These are phyloP conservation scores for Strix aluco DNA, from an alignment of 2,113 vertebrate genomes.

Conservation along the genomic window DNA sequence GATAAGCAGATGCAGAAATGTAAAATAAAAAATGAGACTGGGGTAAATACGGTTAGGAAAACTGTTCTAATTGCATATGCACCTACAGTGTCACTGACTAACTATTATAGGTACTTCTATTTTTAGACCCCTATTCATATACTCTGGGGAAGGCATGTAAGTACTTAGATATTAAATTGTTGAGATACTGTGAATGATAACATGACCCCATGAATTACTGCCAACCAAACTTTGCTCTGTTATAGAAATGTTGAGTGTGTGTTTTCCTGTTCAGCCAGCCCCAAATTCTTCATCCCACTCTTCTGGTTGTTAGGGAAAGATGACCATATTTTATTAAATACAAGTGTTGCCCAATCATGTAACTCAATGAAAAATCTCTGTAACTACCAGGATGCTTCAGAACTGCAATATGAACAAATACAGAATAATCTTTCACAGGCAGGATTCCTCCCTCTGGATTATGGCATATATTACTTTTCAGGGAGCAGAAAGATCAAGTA, in stretches of 20 bases:
- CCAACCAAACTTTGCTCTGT: background rate
- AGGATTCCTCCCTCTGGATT: background rate
- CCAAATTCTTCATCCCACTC: background rate
- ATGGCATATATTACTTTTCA: background rate
- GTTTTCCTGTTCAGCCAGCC: background rate
- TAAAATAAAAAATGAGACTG: background rate
- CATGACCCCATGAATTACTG: background rate
- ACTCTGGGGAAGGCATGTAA: rapidly evolving
- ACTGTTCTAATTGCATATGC: background rate
- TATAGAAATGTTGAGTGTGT: background rate
- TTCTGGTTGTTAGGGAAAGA: background rate
- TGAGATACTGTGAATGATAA: background rate
- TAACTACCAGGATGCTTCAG: background rate
- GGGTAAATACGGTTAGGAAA: background rate
- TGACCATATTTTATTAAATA: background rate
- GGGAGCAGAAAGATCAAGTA: background rate
- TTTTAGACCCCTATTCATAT: background rate
- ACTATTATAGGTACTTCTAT: background rate
- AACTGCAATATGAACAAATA: background rate
- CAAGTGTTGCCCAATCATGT: background rate
- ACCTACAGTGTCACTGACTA: background rate
- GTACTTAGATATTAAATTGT: background rate
- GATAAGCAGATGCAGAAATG: background rate
- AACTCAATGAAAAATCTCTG: background rate
- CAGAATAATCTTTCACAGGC: background rate